Evolutionary conservation across 2,888 invertebrate genomes (phyloP).

Genomic region (Drosophila yooni): DNA sequence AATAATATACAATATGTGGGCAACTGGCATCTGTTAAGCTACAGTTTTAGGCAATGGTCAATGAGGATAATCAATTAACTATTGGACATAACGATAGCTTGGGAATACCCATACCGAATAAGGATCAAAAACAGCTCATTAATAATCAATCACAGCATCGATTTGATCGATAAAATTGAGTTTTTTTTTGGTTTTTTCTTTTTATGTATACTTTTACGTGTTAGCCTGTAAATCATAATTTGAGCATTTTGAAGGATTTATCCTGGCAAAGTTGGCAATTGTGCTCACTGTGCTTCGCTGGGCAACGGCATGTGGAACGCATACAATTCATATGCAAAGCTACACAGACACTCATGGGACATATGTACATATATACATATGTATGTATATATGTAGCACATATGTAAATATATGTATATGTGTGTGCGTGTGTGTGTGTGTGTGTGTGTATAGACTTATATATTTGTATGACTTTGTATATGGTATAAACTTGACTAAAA

Average conservation of each 20-base stretch:
- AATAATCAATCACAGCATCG: not conserved
- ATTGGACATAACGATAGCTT: not conserved
- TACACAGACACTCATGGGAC: slow-evolving; percentile 56
- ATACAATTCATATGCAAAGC: slow-evolving; percentile 68
- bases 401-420: slow-evolving; percentile 14
- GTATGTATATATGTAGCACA: slow-evolving; percentile 8
- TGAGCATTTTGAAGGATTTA: not conserved
- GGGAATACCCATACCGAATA: no score
- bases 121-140: not conserved
- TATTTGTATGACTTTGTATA: slow-evolving; percentile 38
- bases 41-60: not conserved
- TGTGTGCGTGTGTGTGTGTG: not conserved
- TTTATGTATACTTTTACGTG: not conserved
- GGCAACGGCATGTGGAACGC: slow-evolving; percentile 61
- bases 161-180: not conserved
- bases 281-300: slow-evolving; percentile 45
- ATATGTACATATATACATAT: slow-evolving; percentile 11
- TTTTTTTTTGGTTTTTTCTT: no score
- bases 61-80: not conserved
- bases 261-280: not conserved
- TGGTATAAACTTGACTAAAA: slow-evolving; percentile 77
- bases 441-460: slow-evolving; percentile 2
- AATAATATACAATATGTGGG: not conserved
- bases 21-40: not conserved
- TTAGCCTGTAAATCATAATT: not conserved